Evolutionary conservation across 2,888 invertebrate genomes (phyloP).

Genomic region (Lepidocyrtoides sp.): DNA sequence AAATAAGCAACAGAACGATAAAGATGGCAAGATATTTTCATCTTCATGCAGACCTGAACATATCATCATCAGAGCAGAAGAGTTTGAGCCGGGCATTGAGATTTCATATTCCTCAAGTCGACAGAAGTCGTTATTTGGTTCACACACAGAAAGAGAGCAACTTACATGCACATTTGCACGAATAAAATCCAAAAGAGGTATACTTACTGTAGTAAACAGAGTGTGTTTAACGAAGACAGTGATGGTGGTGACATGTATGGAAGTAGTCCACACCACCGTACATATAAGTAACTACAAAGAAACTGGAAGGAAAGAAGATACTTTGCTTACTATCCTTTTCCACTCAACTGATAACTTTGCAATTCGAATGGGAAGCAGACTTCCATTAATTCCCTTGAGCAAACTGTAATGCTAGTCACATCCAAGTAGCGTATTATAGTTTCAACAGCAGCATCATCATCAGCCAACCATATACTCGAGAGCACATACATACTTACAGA

Average conservation of each 20-base stretch:
- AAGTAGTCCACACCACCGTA: not conserved
- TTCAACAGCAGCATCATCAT: conserved; percentile 53
- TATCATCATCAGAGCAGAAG: conserved; percentile 22
- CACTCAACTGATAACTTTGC: conserved; percentile 51
- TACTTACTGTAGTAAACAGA: not conserved
- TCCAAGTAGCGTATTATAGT: conserved; percentile 69
- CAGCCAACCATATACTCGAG: not conserved
- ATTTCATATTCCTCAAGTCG: conserved; percentile 77
- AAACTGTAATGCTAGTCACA: conserved; percentile 74
- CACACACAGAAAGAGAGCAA: not conserved
- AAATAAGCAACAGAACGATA: conserved; percentile 21
- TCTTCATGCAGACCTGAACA: not conserved
- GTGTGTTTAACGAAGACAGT: not conserved
- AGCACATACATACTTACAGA: not conserved
- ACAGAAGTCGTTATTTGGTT: conserved; percentile 63
- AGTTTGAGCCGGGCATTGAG: conserved; percentile 53
- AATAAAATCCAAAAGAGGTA: conserved; percentile 7
- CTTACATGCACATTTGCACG: not conserved
- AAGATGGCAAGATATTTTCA: conserved; percentile 54
- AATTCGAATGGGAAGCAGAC: conserved; percentile 70
- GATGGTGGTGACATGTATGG: not conserved
- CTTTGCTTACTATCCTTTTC: conserved; percentile 3
- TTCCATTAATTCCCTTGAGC: conserved; percentile 76
- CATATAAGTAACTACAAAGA: conserved; percentile 17
- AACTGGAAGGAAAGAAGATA: conserved; percentile 54